These are phyloP conservation scores for Brachirus orientalis DNA, from an alignment of 2,113 vertebrate genomes.

Conservation along the genomic window DNA sequence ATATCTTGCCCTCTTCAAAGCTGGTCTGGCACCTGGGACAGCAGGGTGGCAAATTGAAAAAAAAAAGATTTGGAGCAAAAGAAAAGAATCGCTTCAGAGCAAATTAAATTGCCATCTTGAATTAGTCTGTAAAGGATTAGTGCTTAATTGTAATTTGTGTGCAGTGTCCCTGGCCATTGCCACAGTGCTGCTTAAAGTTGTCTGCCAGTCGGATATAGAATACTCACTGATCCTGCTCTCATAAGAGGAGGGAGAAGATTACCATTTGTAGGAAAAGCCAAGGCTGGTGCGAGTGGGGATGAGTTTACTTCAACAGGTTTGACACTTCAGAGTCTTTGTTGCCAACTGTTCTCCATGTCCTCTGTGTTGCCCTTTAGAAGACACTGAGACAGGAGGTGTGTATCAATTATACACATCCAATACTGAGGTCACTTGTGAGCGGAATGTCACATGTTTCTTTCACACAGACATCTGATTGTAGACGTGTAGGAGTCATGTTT, in stretches of 20 bases:
- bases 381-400: conserved; percentile 20
- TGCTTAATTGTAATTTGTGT: conserved; percentile 73
- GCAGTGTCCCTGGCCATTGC: conserved; percentile 68
- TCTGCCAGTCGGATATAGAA: conserved; percentile 74
- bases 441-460: not conserved
- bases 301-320: conserved; percentile 59
- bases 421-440: conserved; percentile 23
- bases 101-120: conserved; percentile 78
- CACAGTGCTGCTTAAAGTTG: conserved; percentile 39
- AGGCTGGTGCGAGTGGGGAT: conserved; percentile 30
- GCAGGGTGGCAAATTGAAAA: conserved; percentile 58
- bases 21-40: conserved; percentile 77
- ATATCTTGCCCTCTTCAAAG: conserved; percentile 75
- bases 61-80: conserved; percentile 61
- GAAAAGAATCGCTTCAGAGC: conserved; percentile 58
- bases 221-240: conserved; percentile 63
- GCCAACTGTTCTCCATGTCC: conserved; percentile 54
- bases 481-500: conserved; percentile 58
- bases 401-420: conserved; percentile 46
- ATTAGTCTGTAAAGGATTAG: conserved; percentile 76
- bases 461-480: conserved; percentile 25
- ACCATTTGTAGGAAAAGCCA: conserved; percentile 27
- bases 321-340: conserved; percentile 49
- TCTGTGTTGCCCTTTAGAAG: conserved; percentile 42
- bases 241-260: conserved; percentile 69